phyloP scores from a whole-genome alignment of 1,140 invertebrate species.

The Micrasema longulum region DNA sequence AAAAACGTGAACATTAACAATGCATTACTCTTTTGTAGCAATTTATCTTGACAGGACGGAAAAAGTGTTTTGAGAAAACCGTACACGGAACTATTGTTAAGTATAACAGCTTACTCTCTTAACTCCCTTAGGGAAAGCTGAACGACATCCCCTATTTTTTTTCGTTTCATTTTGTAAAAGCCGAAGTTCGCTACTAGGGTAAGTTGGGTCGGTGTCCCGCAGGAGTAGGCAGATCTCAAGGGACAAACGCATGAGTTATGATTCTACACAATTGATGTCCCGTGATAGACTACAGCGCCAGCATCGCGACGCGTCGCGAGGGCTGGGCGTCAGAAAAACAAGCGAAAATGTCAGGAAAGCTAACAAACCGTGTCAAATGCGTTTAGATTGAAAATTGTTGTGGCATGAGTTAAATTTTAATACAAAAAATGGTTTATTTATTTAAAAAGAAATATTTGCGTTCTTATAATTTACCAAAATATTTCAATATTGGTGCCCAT shows the following conservation, averaged over 20 bases:
- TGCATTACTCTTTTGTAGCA: no score
- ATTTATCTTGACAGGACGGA: slow-evolving; percentile 11
- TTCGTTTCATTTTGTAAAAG: slow-evolving; percentile 31
- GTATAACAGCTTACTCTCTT: slow-evolving; percentile 24
- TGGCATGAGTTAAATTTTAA: slow-evolving; percentile 7
- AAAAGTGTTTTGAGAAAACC: background rate
- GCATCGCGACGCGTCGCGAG: no score
- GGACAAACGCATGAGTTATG: slow-evolving; percentile 36
- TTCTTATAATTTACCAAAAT: no score
- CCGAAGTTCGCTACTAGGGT: background rate
- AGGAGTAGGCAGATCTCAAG: slow-evolving; percentile 8
- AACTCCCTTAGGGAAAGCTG: background rate
- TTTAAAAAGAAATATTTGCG: no score
- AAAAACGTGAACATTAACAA: no score
- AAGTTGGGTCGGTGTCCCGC: slow-evolving; percentile 4
- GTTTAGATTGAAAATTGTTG: slow-evolving; percentile 23
- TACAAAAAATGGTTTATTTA: no score
- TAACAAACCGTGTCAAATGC: slow-evolving; percentile 22
- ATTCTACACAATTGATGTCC: slow-evolving; percentile 32
- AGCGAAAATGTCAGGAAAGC: slow-evolving; percentile 27
- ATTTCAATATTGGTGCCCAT: no score
- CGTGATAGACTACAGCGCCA: slow-evolving; percentile 20
- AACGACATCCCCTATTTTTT: slow-evolving; percentile 27
- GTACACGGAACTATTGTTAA: slow-evolving; percentile 16
- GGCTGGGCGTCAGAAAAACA: slow-evolving; percentile 13